Conservation (phyloP, 2,888 invertebrate genomes). For the Strigamia crassipes region DNA sequence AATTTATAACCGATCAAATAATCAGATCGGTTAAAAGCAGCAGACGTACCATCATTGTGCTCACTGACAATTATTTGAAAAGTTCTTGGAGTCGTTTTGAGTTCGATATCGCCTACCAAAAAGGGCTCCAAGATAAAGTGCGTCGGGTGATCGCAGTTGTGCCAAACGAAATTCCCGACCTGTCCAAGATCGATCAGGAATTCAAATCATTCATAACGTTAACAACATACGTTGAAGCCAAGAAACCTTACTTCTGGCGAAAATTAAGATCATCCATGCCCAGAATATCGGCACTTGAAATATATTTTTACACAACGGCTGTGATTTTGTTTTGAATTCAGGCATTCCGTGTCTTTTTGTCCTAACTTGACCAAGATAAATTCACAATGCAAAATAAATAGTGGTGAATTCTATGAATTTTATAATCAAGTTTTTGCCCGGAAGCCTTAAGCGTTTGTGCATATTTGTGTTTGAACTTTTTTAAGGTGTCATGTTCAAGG, state of each 20-base stretch:
- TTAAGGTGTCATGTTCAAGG: too few relatives aligned
- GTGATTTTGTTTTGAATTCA: too few relatives aligned
- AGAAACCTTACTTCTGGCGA: background rate
- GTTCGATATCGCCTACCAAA: background rate
- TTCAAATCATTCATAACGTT: background rate
- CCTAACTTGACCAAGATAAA: too few relatives aligned
- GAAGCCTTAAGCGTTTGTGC: too few relatives aligned
- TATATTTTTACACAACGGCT: too few relatives aligned
- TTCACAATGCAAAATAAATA: too few relatives aligned
- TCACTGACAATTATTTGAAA: background rate
- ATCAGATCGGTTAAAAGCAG: background rate
- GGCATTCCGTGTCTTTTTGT: too few relatives aligned
- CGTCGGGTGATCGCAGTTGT: background rate
- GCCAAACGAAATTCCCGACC: background rate
- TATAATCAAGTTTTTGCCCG: too few relatives aligned
- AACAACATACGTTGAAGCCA: background rate
- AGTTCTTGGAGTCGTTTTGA: background rate
- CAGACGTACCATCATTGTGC: background rate
- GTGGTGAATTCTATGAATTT: too few relatives aligned
- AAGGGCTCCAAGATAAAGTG: background rate
- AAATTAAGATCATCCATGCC: background rate
- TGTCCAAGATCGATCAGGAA: background rate
- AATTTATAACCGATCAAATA: background rate
- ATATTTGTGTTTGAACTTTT: too few relatives aligned
- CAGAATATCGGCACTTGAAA: slow-evolving; percentile 53